phyloP scores from a whole-genome alignment of 2,113 vertebrate species.

The Leucopsar rothschildi region DNA sequence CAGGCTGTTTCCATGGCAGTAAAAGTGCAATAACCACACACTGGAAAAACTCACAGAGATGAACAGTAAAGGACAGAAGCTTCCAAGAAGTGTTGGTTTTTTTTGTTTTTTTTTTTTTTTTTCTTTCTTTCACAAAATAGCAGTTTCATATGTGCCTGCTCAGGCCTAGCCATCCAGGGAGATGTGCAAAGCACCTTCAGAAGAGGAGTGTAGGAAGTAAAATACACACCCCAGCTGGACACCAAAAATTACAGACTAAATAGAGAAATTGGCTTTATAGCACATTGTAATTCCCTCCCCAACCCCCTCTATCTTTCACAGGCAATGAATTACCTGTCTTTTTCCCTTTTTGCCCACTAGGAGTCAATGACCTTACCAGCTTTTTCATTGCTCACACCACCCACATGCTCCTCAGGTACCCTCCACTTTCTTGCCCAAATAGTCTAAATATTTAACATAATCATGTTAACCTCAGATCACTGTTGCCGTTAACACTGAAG shows the following conservation, averaged over 20 bases:
- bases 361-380: constrained; percentile 21
- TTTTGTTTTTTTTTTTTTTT: background rate
- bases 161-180: background rate
- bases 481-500: background rate
- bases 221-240: background rate
- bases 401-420: background rate
- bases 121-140: background rate
- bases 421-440: background rate
- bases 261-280: background rate
- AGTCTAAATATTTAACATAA: background rate
- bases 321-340: background rate
- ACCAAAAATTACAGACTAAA: background rate
- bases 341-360: background rate
- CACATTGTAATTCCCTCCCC: background rate
- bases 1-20: background rate
- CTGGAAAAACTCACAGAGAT: background rate
- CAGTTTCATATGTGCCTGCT: background rate
- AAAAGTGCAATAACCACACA: background rate
- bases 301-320: background rate
- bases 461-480: background rate
- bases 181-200: background rate
- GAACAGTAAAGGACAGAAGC: background rate
- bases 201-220: background rate
- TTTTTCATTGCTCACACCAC: background rate
- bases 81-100: background rate